Conservation (phyloP, 2,888 invertebrate genomes). For the Eudasyphora cyanicolor region DNA sequence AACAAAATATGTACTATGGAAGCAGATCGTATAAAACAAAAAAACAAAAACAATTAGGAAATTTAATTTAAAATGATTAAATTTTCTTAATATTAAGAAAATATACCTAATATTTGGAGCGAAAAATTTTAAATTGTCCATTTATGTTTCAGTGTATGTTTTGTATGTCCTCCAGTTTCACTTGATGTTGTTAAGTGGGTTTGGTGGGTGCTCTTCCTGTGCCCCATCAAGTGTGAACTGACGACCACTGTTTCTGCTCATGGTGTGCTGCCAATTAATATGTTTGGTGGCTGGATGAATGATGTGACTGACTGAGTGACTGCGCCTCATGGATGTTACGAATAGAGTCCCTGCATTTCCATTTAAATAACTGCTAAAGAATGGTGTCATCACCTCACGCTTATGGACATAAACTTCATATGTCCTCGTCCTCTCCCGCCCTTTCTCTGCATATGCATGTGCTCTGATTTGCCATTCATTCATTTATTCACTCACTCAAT, state of each 20-base stretch:
- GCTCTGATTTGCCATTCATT: constrained; percentile 18
- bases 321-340: not conserved
- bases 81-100: too few relatives aligned
- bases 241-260: not conserved
- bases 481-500: not conserved
- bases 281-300: not conserved
- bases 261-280: not conserved
- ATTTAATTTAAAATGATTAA: too few relatives aligned
- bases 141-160: not conserved
- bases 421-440: not conserved
- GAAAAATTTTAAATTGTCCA: too few relatives aligned
- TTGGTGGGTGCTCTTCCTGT: not conserved
- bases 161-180: not conserved
- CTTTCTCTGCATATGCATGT: not conserved
- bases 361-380: constrained; percentile 45
- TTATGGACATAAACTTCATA: too few relatives aligned
- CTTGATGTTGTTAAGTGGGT: not conserved
- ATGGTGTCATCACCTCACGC: constrained; percentile 51
- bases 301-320: not conserved
- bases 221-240: not conserved
- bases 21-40: too few relatives aligned
- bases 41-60: too few relatives aligned
- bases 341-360: constrained; percentile 27
- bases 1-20: too few relatives aligned
- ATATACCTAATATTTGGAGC: too few relatives aligned